Evolutionary conservation across 1,140 invertebrate species (phyloP).

Genomic region (Stegodyphus mimosarum): DNA sequence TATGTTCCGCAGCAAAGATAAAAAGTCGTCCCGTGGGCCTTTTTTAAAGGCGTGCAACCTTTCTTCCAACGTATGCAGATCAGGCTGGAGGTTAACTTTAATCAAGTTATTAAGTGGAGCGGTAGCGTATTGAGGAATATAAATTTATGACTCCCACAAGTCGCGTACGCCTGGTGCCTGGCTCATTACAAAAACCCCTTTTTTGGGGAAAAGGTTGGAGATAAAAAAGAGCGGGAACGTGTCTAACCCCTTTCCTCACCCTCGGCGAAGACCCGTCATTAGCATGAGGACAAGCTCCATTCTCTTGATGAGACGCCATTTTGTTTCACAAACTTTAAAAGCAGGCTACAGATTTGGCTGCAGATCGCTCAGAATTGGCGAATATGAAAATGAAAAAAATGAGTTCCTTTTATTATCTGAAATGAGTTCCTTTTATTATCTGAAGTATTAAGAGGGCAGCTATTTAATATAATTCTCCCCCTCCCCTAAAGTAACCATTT

Average conservation of each 20-base stretch:
- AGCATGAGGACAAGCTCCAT: conserved; percentile 27
- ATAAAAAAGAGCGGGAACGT: conserved; percentile 19
- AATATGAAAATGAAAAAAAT: background rate
- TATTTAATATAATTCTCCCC: no score
- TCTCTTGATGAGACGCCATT: conserved; percentile 15
- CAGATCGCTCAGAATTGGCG: conserved; percentile 20
- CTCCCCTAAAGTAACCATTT: no score
- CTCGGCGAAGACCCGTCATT: conserved; percentile 26
- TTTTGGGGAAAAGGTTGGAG: conserved; percentile 3
- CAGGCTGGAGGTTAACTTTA: conserved; percentile 56
- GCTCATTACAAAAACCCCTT: conserved; percentile 56
- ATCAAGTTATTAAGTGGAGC: conserved; percentile 57
- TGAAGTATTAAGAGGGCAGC: no score
- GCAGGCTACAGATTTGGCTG: conserved; percentile 19
- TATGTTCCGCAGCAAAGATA: conserved; percentile 2
- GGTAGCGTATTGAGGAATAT: conserved; percentile 41
- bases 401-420: no score
- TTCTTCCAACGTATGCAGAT: conserved; percentile 50
- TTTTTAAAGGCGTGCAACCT: conserved; percentile 52
- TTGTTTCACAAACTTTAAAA: conserved; percentile 43
- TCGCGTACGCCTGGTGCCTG: conserved; percentile 6
- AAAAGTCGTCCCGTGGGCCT: conserved; percentile 55
- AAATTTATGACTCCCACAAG: conserved; percentile 54
- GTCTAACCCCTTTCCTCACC: conserved; percentile 29
- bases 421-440: no score